A percentile compares a stretch with the other conserved stretches of the same genome.
These are phyloP conservation scores for Chamaea fasciata DNA, from an alignment of 2,113 vertebrate species.

Conservation along the genomic window DNA sequence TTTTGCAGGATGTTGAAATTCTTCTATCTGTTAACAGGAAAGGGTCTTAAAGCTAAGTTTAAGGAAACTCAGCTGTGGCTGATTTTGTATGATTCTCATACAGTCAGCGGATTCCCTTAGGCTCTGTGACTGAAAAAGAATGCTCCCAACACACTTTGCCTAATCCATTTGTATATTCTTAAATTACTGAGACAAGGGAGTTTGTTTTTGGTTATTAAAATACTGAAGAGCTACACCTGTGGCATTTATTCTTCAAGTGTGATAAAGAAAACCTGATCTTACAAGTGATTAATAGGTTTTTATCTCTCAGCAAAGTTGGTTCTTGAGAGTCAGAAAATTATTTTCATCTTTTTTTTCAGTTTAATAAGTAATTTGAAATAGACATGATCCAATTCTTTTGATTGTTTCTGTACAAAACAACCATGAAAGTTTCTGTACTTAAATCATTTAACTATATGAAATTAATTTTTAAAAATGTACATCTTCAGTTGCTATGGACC, in stretches of 20 bases:
- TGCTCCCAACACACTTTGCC: neutral
- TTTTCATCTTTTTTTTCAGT: neutral
- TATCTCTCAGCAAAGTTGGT: neutral
- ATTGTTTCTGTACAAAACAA: neutral
- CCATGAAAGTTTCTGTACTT: neutral
- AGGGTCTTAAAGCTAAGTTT: neutral
- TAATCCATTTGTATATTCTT: neutral
- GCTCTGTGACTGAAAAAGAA: neutral
- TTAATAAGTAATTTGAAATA: neutral
- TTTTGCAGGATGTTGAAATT: neutral
- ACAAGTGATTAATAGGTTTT: neutral
- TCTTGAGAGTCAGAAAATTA: neutral
- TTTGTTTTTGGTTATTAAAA: neutral
- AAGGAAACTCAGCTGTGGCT: neutral
- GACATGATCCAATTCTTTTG: conserved; percentile 4
- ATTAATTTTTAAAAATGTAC: neutral
- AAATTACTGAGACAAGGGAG: neutral
- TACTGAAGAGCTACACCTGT: neutral
- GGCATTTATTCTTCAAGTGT: neutral
- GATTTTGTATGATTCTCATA: neutral
- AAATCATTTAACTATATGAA: neutral
- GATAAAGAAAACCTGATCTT: neutral
- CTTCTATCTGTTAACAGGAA: neutral
- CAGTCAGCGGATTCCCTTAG: neutral
- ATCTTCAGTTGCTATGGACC: neutral